These are phyloP conservation scores for Cosmorhoe ocellata DNA, from an alignment of 2,888 invertebrate species.

Conservation along the genomic window DNA sequence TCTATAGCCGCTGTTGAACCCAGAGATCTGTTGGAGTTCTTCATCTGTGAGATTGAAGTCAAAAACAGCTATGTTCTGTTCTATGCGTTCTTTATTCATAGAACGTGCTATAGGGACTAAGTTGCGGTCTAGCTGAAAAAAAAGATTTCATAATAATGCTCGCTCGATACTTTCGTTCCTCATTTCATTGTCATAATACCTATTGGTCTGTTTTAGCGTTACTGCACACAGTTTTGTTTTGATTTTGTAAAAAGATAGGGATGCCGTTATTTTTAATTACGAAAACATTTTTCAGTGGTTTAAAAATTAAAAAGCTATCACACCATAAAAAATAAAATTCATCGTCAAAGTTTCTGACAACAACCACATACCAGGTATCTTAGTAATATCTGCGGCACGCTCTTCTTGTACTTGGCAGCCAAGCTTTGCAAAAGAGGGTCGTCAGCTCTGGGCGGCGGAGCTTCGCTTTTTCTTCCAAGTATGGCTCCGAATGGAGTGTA, in stretches of 20 bases:
- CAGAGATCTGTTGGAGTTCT: conserved; percentile 78
- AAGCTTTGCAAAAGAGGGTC: conserved; percentile 77
- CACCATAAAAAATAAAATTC: too few relatives aligned
- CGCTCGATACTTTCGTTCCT: conserved; percentile 8
- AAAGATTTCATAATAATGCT: conserved; percentile 2
- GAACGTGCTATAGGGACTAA: conserved; percentile 84
- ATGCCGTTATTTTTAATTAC: too few relatives aligned
- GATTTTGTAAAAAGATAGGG: too few relatives aligned
- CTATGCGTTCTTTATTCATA: conserved; percentile 78
- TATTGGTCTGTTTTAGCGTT: too few relatives aligned
- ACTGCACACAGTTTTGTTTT: too few relatives aligned
- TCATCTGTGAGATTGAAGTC: conserved; percentile 78
- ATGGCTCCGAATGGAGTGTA: conserved; percentile 88
- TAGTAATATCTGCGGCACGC: conserved; percentile 84
- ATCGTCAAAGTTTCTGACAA: too few relatives aligned
- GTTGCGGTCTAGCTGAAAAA: conserved; percentile 76
- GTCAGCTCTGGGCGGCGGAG: conserved; percentile 75
- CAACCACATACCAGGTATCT: conserved; percentile 83
- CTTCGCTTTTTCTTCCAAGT: conserved; percentile 60
- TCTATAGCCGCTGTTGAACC: conserved; percentile 72
- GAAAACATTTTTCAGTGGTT: too few relatives aligned
- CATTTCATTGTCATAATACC: conserved; percentile 9
- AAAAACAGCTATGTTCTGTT: conserved; percentile 80
- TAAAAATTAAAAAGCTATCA: too few relatives aligned
- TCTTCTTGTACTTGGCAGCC: conserved; percentile 84